phyloP scores from a whole-genome alignment of 2,888 invertebrate species.

The Dasypolia templi region DNA sequence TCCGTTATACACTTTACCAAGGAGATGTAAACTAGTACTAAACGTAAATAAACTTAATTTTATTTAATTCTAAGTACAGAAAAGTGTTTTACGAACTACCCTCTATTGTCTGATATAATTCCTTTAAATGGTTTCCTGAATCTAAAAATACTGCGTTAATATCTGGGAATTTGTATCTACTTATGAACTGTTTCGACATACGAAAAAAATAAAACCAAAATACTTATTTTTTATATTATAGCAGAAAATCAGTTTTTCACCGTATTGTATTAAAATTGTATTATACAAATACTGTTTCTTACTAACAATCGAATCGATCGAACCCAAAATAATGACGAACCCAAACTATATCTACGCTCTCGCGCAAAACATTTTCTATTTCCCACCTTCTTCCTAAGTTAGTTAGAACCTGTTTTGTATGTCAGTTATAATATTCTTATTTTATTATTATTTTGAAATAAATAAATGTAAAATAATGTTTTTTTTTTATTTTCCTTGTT shows the following conservation, averaged over 20 bases:
- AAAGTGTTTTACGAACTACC: conserved; percentile 52
- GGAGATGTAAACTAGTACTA: conserved; percentile 87
- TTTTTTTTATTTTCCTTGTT: neutral
- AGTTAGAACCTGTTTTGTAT: conserved; percentile 69
- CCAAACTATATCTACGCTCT: conserved; percentile 52
- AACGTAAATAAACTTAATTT: conserved; percentile 58
- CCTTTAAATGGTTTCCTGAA: no score
- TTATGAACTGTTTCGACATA: conserved; percentile 3
- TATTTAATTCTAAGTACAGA: conserved; percentile 66
- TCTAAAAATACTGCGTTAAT: no score
- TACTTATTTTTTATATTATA: neutral
- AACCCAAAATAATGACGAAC: neutral
- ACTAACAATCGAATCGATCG: neutral
- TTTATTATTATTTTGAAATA: conserved; percentile 69
- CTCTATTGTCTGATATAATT: conserved; percentile 10
- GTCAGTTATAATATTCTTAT: conserved; percentile 66
- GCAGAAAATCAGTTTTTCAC: neutral
- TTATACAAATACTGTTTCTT: neutral
- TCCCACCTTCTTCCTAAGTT: conserved; percentile 72
- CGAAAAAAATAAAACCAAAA: neutral
- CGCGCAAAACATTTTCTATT: conserved; percentile 53
- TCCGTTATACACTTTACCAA: conserved; percentile 94
- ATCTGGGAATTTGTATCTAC: conserved; percentile 23
- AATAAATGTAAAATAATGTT: conserved; percentile 53
- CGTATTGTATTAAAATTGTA: fast-evolving